Base-by-base conservation (phyloP, 2,113 vertebrate genomes). In the Oophaga pumilio region DNA sequence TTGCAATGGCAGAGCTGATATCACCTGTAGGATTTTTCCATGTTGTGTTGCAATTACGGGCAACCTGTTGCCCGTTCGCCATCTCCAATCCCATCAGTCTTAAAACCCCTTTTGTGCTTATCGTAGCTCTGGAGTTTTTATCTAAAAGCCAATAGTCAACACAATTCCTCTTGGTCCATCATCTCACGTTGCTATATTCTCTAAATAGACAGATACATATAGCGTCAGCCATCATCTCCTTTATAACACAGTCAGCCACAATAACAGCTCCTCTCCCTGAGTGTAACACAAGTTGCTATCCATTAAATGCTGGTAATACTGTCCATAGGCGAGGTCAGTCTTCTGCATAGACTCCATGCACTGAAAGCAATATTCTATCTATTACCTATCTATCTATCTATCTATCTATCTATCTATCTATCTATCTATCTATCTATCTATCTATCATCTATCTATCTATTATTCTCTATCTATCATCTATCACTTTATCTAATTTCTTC, bases 21-120 rank as follows among this genome's bases (percentile, higher is more conserved):
- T 69, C 81, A 83, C 81, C 81, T 83, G 81, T 83, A 83, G 81
- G 43, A 83, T 52, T 83, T 13, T 68, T 49, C 79, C 79, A 82
- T 49, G 15, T 12, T 66, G 60, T n/a, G 17, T 50, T 2, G n/a
- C 43, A 52, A 69, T 18, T 24, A 49, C 62, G 13, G 13, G 20
- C 64, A 83, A 83, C 81, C 59, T 83, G 81, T 68, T 18, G 49
- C 81, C 60, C 18, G 2, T 50, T 66, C 20, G 14, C 33, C 26
- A 50, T 74, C 60, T 7, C 52, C 6, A 53, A 68, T 53, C 14
- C 49, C 22, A 52, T 24, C 62, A 11, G 11, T 12, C 43, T 69
- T 53, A 83, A 82, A 50, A 68, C 81, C 62, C 71, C 60, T 50
- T 82, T 60, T 49, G 18, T 83, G 12, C 49, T 83, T 69, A 14